phyloP scores from a whole-genome alignment of 2,797 vertebrate genomes.

The Typhlichthys subterraneus region DNA sequence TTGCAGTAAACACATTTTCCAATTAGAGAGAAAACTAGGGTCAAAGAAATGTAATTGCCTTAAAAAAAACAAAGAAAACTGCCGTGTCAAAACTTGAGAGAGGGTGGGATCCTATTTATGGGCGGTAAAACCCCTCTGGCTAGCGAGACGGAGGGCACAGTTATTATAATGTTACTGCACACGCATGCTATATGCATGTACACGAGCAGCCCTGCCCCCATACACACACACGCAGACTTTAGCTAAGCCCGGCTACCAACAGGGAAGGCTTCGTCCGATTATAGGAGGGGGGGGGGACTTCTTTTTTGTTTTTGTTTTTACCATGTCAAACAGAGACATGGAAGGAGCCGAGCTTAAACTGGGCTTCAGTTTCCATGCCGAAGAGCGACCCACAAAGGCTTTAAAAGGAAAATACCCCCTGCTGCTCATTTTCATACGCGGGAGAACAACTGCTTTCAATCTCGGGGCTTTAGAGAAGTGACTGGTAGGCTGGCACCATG shows the following conservation, averaged over 20 bases:
- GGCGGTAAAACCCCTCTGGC: background rate
- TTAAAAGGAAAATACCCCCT: constrained; percentile 44
- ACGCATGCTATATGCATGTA: background rate
- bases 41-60: background rate
- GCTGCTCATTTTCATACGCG: constrained; percentile 10
- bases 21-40: background rate
- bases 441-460: constrained; percentile 20
- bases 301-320: constrained; percentile 23
- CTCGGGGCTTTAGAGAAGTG: constrained; percentile 1
- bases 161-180: background rate
- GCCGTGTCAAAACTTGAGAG: background rate
- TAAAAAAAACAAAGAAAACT: background rate
- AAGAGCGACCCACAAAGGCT: constrained; percentile 31
- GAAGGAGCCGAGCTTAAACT: constrained; percentile 29
- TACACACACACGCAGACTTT: background rate
- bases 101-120: background rate
- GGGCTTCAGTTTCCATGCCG: constrained; percentile 33
- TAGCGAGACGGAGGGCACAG: background rate
- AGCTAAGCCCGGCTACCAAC: constrained; percentile 1
- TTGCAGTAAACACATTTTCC: constrained; percentile 15
- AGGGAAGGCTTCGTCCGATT: constrained; percentile 24
- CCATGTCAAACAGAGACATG: constrained; percentile 44
- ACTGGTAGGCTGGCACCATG: constrained; percentile 2
- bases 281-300: background rate
- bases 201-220: constrained; percentile 1